Percentiles rank a stretch among this genome's conserved stretches.
Evolutionary conservation across 2,888 invertebrate genomes (phyloP).

Genomic region (Nomada ferruginata): DNA sequence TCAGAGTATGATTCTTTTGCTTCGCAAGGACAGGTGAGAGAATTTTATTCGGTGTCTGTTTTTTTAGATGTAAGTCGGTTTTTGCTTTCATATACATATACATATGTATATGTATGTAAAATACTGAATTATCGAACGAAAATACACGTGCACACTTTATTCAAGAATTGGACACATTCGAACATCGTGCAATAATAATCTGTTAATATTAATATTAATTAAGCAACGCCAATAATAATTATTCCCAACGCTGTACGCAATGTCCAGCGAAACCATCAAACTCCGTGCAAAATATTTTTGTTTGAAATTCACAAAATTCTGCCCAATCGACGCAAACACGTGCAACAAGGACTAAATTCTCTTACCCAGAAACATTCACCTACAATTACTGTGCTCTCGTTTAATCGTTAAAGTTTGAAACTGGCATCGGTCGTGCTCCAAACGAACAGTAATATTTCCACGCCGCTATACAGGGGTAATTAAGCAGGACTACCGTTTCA

Average conservation of each 20-base stretch:
- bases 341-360: background rate
- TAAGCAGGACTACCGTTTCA: slow-evolving; percentile 67
- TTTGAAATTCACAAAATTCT: background rate
- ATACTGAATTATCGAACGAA: background rate
- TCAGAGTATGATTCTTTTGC: background rate
- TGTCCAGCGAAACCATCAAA: too few species aligned
- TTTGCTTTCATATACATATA: background rate
- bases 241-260: too few species aligned
- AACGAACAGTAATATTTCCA: slow-evolving; percentile 53
- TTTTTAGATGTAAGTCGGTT: slow-evolving; percentile 21
- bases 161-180: too few species aligned
- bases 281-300: too few species aligned
- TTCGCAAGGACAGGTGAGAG: background rate
- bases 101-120: background rate
- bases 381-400: background rate
- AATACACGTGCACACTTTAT: too few species aligned
- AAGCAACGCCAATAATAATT: too few species aligned
- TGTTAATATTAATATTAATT: too few species aligned
- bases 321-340: background rate
- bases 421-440: slow-evolving; percentile 10
- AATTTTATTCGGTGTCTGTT: slow-evolving; percentile 24
- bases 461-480: slow-evolving; percentile 69
- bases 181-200: too few species aligned
- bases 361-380: background rate
- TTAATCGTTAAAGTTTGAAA: slow-evolving; percentile 28